These are phyloP conservation scores for Agrochola litura DNA, from an alignment of 2,888 invertebrate genomes.

Conservation along the genomic window DNA sequence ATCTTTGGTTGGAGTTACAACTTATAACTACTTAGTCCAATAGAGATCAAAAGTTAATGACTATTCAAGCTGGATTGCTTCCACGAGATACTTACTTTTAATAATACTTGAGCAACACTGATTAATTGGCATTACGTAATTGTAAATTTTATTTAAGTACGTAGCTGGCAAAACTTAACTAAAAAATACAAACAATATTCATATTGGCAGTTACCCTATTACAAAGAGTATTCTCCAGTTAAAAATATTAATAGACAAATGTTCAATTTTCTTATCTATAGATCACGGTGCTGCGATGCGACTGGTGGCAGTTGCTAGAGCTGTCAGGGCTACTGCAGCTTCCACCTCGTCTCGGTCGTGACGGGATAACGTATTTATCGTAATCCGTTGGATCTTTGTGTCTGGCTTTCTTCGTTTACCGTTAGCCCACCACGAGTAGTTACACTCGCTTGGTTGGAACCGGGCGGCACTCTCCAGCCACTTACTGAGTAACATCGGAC, in stretches of 20 bases:
- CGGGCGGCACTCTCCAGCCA: constrained; percentile 94
- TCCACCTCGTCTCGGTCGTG: constrained; percentile 94
- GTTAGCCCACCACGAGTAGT: constrained; percentile 92
- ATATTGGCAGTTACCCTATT: constrained; percentile 65
- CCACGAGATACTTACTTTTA: constrained; percentile 70
- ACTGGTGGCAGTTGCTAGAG: constrained; percentile 89
- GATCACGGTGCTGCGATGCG: constrained; percentile 78
- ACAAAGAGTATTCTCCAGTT: constrained; percentile 57
- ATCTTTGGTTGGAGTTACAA: constrained; percentile 82
- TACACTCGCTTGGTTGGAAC: constrained; percentile 93
- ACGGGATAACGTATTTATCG: constrained; percentile 76
- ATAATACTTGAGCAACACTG: constrained; percentile 81
- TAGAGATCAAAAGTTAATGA: constrained; percentile 84
- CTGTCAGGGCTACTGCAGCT: constrained; percentile 94
- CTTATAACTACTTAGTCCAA: constrained; percentile 79
- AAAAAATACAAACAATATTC: constrained; percentile 62
- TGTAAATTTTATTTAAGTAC: constrained; percentile 67
- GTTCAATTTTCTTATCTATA: constrained; percentile 1
- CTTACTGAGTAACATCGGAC: constrained; percentile 92
- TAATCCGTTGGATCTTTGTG: constrained; percentile 72
- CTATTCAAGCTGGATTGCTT: constrained; percentile 70
- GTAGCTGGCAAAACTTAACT: constrained; percentile 52
- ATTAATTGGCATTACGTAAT: constrained; percentile 61
- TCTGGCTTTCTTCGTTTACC: constrained; percentile 80
- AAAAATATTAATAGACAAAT: constrained; percentile 26